Evolutionary conservation across 2,113 vertebrate species (phyloP).

Genomic region (Silurus asotus): DNA sequence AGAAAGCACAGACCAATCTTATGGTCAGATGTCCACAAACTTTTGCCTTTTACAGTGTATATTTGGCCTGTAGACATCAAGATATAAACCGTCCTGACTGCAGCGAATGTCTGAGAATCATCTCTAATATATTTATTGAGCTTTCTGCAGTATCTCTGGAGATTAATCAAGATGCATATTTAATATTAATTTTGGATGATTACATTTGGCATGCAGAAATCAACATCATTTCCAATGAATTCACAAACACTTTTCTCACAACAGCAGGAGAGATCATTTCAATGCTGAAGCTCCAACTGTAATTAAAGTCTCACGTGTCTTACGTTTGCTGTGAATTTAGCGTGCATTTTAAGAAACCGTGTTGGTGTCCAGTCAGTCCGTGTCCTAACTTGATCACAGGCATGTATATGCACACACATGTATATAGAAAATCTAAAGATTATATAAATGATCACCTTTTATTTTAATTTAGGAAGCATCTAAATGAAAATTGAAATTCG

Average conservation of each 20-base stretch:
- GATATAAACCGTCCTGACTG: neutral
- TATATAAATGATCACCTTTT: neutral
- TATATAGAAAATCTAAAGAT: neutral
- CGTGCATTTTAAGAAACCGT: neutral
- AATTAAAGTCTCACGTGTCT: neutral
- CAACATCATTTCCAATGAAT: neutral
- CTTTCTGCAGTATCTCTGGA: neutral
- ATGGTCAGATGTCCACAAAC: too few species aligned
- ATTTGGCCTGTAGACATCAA: neutral
- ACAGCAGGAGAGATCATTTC: neutral
- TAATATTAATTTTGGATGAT: neutral
- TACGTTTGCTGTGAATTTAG: neutral
- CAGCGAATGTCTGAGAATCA: neutral
- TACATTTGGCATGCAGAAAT: neutral
- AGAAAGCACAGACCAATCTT: too few species aligned
- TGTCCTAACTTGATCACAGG: too few species aligned
- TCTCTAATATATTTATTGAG: neutral
- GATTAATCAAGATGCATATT: neutral
- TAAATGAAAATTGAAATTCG: neutral
- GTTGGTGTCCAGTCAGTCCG: neutral
- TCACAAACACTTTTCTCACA: neutral
- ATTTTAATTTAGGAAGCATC: neutral
- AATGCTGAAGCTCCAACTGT: neutral
- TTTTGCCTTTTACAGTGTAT: too few species aligned
- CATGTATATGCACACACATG: neutral